Evolutionary conservation across 2,888 invertebrate genomes (phyloP).

Genomic region (Escarpia spicata): DNA sequence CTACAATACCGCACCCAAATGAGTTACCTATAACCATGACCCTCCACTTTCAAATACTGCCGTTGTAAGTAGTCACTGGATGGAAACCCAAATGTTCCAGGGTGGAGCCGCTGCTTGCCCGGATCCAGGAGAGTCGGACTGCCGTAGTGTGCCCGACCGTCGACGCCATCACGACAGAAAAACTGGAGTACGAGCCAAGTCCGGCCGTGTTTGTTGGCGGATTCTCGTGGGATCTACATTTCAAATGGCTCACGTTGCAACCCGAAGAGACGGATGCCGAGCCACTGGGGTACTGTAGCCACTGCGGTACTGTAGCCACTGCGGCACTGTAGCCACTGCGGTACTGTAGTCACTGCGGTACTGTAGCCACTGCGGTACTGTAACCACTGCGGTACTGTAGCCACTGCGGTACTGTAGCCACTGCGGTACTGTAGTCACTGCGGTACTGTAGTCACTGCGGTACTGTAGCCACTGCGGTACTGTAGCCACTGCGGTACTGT

Average conservation of each 20-base stretch:
- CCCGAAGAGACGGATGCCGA: neutral
- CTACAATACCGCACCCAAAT: too few species aligned
- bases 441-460: neutral
- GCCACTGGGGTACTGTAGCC: neutral
- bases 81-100: constrained; percentile 53
- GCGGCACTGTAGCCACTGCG: too few species aligned
- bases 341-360: neutral
- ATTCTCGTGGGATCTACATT: constrained; percentile 78
- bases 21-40: too few species aligned
- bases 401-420: neutral
- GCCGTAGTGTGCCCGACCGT: constrained; percentile 93
- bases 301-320: too few species aligned
- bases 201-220: constrained; percentile 54
- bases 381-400: neutral
- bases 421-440: neutral
- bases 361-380: neutral
- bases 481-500: neutral
- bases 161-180: constrained; percentile 88
- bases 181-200: constrained; percentile 67
- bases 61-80: too few species aligned
- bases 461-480: neutral
- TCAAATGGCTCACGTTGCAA: constrained; percentile 77
- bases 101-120: constrained; percentile 86
- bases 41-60: too few species aligned
- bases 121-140: constrained; percentile 82